Percentiles rank a stretch among this genome's conserved stretches.
Evolutionary conservation across 2,113 vertebrate species (phyloP).

Genomic region (Saguinus imperator): DNA sequence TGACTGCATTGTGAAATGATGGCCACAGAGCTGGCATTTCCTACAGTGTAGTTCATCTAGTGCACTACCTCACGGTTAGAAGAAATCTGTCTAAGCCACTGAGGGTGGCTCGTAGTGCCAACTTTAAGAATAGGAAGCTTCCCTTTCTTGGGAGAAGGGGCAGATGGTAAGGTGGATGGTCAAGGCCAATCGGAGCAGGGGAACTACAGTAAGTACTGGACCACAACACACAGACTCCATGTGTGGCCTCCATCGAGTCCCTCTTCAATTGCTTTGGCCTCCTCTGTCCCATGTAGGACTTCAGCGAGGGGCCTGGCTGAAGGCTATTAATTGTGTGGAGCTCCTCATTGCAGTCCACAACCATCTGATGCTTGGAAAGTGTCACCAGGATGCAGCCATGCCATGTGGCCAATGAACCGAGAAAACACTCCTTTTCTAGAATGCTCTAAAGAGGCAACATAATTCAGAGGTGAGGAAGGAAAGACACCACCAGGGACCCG

Average conservation of each 20-base stretch:
- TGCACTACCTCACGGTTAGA: neutral
- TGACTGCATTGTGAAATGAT: neutral
- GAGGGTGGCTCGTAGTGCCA: neutral
- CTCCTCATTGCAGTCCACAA: neutral
- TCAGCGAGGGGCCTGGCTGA: neutral
- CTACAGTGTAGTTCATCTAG: neutral
- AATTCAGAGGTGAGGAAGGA: neutral
- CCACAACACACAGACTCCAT: neutral
- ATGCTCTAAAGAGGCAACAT: neutral
- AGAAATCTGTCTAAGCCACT: neutral
- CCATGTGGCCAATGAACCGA: neutral
- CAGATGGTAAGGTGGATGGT: neutral
- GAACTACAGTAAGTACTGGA: neutral
- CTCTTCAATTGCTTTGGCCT: neutral
- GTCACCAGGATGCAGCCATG: neutral
- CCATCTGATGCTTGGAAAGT: neutral
- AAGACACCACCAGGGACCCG: neutral
- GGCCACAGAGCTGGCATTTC: neutral
- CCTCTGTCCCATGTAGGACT: neutral
- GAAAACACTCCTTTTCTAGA: neutral
- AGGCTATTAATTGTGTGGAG: neutral
- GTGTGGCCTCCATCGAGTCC: neutral
- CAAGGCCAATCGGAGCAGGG: neutral
- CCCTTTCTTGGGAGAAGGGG: neutral
- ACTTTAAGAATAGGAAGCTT: neutral